Conservation (phyloP, 2,113 vertebrate genomes). For the Vidua macroura region DNA sequence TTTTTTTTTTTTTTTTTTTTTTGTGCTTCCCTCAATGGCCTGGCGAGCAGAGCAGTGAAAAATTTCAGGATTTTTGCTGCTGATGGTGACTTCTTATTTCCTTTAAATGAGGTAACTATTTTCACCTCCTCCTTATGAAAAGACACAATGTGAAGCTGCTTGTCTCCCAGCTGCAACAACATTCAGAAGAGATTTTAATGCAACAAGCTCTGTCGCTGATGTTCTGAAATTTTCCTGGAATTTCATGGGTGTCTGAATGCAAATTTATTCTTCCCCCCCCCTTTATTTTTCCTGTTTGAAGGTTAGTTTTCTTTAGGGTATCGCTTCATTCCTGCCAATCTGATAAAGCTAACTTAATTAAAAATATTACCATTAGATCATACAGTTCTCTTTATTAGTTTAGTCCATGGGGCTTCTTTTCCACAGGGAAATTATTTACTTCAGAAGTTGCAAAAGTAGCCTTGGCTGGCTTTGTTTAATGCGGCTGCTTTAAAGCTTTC, state of each 20-base stretch:
- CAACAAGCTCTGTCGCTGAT: not conserved
- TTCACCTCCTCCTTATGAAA: not conserved
- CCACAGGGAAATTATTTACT: slow-evolving; percentile 65
- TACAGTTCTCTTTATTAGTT: slow-evolving; percentile 62
- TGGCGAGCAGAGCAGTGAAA: not conserved
- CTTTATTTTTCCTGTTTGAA: not conserved
- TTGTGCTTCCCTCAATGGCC: not conserved
- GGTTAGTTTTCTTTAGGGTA: slow-evolving; percentile 64
- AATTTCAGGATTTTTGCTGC: not conserved
- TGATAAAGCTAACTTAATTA: slow-evolving; percentile 68
- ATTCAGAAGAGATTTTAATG: not conserved
- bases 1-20: not conserved
- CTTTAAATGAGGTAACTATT: not conserved
- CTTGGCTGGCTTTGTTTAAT: slow-evolving; percentile 55
- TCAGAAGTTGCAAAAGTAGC: slow-evolving; percentile 41
- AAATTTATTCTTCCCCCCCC: not conserved
- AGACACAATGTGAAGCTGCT: not conserved
- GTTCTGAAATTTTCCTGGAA: slow-evolving; percentile 13
- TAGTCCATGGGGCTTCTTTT: slow-evolving; percentile 46
- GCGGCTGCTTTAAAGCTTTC: slow-evolving; percentile 52
- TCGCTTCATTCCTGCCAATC: slow-evolving; percentile 46
- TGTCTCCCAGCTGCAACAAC: not conserved
- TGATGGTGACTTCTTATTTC: not conserved
- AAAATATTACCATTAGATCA: slow-evolving; percentile 68
- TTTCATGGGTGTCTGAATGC: slow-evolving; percentile 33